Evolutionary conservation across 2,797 vertebrate species (phyloP).

Genomic region (Pangasius djambal): DNA sequence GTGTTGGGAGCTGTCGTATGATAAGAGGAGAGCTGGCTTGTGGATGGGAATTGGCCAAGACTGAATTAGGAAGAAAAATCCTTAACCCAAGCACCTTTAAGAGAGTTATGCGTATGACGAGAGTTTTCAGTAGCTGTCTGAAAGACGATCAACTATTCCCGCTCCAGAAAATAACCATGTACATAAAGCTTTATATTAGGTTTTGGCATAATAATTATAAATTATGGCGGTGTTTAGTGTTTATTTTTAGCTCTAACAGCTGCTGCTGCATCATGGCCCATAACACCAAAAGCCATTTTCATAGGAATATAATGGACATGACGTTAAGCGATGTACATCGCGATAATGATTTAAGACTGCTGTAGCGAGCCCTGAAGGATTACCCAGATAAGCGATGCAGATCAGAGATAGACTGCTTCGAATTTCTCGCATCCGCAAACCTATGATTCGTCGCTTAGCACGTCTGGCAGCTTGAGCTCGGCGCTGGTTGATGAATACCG

Average conservation of each 20-base stretch:
- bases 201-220: neutral
- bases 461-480: neutral
- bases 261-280: neutral
- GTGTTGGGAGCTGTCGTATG: too few relatives aligned
- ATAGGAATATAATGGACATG: neutral
- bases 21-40: too few relatives aligned
- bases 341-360: neutral
- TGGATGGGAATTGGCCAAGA: too few relatives aligned
- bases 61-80: too few relatives aligned
- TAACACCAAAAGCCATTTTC: neutral
- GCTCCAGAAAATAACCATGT: neutral
- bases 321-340: neutral
- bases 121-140: neutral
- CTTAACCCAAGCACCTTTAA: neutral
- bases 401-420: neutral
- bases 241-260: neutral
- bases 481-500: neutral
- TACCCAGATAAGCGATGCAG: neutral
- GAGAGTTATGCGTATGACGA: neutral
- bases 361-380: neutral
- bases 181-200: neutral
- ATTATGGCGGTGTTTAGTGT: neutral
- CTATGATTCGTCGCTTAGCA: neutral
- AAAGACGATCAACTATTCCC: neutral
- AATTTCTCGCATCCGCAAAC: neutral